Evolutionary conservation across 2,888 invertebrate genomes (phyloP).

Genomic region (Drosophila glabriapex): DNA sequence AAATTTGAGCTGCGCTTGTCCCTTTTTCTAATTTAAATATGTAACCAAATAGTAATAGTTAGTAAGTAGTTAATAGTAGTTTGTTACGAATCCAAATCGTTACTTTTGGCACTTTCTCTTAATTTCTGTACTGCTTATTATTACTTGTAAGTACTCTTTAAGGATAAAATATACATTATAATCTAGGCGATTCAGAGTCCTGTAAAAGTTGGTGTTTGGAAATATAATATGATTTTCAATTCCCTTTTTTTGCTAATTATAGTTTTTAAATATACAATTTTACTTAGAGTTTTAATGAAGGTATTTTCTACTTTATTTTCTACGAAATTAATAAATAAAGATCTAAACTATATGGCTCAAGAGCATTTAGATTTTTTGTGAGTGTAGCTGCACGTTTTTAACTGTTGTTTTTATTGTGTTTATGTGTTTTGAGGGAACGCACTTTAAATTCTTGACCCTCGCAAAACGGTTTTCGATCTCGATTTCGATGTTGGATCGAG

Average conservation of each 20-base stretch:
- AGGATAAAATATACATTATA: neutral
- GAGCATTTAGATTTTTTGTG: no score
- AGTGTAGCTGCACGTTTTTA: neutral
- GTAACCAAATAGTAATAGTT: no score
- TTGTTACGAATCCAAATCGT: neutral
- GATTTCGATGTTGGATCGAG: constrained; percentile 48
- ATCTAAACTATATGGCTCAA: neutral
- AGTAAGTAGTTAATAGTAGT: no score
- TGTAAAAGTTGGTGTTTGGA: neutral
- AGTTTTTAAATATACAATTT: neutral
- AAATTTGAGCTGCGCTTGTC: no score
- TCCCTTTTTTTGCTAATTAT: neutral
- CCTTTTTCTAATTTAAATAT: neutral
- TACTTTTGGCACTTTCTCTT: neutral
- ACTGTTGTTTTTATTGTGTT: neutral
- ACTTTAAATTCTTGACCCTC: constrained; percentile 30
- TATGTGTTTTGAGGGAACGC: constrained; percentile 2
- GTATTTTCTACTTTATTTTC: neutral
- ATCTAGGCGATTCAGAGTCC: no score
- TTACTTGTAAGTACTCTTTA: neutral
- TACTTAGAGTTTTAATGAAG: neutral
- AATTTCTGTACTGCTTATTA: neutral
- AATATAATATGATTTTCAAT: neutral
- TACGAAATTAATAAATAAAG: neutral
- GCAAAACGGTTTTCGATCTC: constrained; percentile 4